Percentiles rank a stretch among this genome's conserved stretches.
Evolutionary conservation across 2,888 invertebrate genomes (phyloP).

Genomic region (Lepidocyrtoides sp.): DNA sequence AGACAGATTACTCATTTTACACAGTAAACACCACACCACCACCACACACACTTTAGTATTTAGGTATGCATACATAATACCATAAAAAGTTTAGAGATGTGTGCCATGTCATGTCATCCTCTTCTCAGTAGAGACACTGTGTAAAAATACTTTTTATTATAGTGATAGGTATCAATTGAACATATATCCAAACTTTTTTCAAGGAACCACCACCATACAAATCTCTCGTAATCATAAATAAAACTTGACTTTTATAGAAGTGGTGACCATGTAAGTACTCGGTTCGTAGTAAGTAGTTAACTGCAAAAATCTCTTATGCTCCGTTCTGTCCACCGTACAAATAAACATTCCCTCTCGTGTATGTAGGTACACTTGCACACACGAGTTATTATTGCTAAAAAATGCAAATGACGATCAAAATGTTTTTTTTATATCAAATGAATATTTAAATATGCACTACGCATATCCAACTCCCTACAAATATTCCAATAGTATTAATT

Average conservation of each 20-base stretch:
- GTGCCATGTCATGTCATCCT: constrained; percentile 67
- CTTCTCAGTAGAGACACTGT: constrained; percentile 7
- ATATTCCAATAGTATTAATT: not conserved
- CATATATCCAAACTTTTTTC: constrained; percentile 48
- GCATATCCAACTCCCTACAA: not conserved
- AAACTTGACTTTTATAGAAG: constrained; percentile 64
- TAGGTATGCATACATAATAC: constrained; percentile 28
- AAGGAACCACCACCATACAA: constrained; percentile 54
- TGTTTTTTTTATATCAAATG: not conserved
- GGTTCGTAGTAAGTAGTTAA: constrained; percentile 26
- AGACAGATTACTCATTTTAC: constrained; percentile 31
- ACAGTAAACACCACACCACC: not conserved
- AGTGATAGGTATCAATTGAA: not conserved
- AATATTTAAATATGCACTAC: constrained; percentile 20
- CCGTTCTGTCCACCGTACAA: constrained; percentile 4
- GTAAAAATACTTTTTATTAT: not conserved
- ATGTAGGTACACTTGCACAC: constrained; percentile 5
- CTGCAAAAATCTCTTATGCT: constrained; percentile 14
- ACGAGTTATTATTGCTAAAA: constrained; percentile 47
- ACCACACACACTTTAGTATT: constrained; percentile 32
- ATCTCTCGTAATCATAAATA: constrained; percentile 46
- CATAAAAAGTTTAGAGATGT: constrained; percentile 63
- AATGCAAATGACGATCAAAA: constrained; percentile 38
- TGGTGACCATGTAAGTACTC: constrained; percentile 67
- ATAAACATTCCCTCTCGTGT: not conserved